These are phyloP conservation scores for Drosophila recens DNA, from an alignment of 2,888 invertebrate genomes.

Conservation along the genomic window DNA sequence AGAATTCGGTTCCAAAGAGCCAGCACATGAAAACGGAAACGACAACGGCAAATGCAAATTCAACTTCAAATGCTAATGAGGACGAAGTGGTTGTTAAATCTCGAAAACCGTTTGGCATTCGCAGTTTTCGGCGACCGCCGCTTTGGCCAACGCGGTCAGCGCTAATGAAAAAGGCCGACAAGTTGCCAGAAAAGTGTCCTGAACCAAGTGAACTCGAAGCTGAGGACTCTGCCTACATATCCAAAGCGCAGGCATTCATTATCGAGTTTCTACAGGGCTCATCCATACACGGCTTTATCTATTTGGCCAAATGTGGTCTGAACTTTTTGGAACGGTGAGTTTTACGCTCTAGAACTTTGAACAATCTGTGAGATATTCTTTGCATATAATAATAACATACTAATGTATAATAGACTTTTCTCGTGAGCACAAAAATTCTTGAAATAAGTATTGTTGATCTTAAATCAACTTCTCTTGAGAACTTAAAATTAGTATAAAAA, in stretches of 20 bases:
- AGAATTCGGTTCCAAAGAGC: conserved; percentile 16
- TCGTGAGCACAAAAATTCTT: no score
- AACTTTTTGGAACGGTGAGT: conserved; percentile 84
- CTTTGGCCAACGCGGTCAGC: conserved; percentile 50
- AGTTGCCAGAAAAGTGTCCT: background rate
- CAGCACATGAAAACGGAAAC: conserved; percentile 1
- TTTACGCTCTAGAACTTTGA: background rate
- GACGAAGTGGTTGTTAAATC: conserved; percentile 53
- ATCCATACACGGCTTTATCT: conserved; percentile 84
- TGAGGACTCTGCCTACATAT: conserved; percentile 27
- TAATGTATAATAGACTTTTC: background rate
- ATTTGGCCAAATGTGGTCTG: conserved; percentile 83
- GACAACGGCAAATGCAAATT: conserved; percentile 13
- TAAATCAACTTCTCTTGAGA: no score
- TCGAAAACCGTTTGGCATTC: conserved; percentile 45
- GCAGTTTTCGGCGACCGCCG: conserved; percentile 70
- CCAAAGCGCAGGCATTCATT: conserved; percentile 79
- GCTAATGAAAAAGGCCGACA: background rate
- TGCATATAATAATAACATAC: background rate
- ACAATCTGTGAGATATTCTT: background rate
- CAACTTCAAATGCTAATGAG: conserved; percentile 34
- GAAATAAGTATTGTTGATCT: no score
- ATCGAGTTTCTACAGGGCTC: conserved; percentile 83
- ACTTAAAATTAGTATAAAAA: no score
- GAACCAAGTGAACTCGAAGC: background rate